Base-by-base conservation (phyloP, 2,113 vertebrate genomes). In the Thunnus maccoyii region DNA sequence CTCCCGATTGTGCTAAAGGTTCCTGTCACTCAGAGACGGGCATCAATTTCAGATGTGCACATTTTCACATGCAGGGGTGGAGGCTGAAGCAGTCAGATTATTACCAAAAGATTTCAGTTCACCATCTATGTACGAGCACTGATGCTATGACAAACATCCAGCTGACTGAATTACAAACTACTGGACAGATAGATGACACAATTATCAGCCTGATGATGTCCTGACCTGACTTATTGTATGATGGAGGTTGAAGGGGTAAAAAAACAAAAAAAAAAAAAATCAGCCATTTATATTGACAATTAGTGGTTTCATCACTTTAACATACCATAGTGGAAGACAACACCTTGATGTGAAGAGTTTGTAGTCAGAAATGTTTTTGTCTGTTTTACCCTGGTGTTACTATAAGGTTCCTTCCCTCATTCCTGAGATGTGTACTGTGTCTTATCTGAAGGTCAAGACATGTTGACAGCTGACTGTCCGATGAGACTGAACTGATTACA, bases 321-420 rank as follows among this genome's bases (percentile, higher is more conserved):
- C 63, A 78, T n/a, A 64, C 9, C 60, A 10, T 46, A 61, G 36
- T 76, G 85, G 89, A 91, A 89, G 89, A 91, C 86, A 54, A 64
- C 32, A 65, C 10, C 15, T 18, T 54, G 8, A 69, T 30, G 25
- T 2, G 8, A 72, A 64, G 41, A 72, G 36, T 57, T 56, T 4
- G 12, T 3, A 62, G 6, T 86, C 7, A 14, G 6, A 36, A 11
- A 20, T 25, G 12, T 54, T 48, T 78, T 66, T 67, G 17, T n/a
- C 1, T 22, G 17, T 54, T 47, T 4, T n/a, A 16, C 13, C 9
- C n/a, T 11, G 2, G 1, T 5, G 20, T 66, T 20, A 13, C n/a
- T 36, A 16, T 5, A 36, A 36, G 5, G 8, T 47, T 54, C 9
- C 11, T 12, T 48, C 7, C 47, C 5, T 52, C 30, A 41, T 50